Conservation (phyloP, 2,888 invertebrate species). For the Empis livida region DNA sequence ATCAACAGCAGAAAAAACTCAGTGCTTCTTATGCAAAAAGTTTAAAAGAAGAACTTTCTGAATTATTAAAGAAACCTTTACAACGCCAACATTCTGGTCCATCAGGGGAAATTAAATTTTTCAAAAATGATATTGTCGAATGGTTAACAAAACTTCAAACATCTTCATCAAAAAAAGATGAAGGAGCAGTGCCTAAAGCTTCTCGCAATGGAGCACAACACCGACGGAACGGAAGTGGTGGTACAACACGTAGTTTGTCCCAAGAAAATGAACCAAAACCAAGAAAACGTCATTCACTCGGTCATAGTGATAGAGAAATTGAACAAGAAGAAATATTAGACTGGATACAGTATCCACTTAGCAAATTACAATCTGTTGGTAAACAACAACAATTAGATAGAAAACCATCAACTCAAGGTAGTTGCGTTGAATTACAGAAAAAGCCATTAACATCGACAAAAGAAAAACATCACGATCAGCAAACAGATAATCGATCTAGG, state of each 20-base stretch:
- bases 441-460: conserved; percentile 10
- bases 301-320: conserved; percentile 27
- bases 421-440: conserved; percentile 18
- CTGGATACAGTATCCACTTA: conserved; percentile 34
- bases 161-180: conserved; percentile 16
- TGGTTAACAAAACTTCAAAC: conserved; percentile 34
- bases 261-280: conserved; percentile 23
- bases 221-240: conserved; percentile 29
- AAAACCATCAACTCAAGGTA: conserved; percentile 15
- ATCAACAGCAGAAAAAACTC: conserved; percentile 9
- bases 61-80: conserved; percentile 32
- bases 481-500: conserved; percentile 16
- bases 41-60: conserved; percentile 28
- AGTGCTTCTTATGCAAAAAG: conserved; percentile 26
- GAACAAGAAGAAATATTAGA: conserved; percentile 27
- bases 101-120: conserved; percentile 28
- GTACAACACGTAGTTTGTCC: conserved; percentile 30
- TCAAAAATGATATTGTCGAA: conserved; percentile 35
- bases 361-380: conserved; percentile 29
- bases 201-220: conserved; percentile 21
- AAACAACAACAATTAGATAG: conserved; percentile 17
- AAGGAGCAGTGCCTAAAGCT: conserved; percentile 15
- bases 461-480: conserved; percentile 8
- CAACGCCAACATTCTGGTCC: conserved; percentile 35
- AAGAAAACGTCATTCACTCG: conserved; percentile 34